These are phyloP conservation scores for Pyrochroa serraticornis DNA, from an alignment of 2,888 invertebrate genomes.

Conservation along the genomic window DNA sequence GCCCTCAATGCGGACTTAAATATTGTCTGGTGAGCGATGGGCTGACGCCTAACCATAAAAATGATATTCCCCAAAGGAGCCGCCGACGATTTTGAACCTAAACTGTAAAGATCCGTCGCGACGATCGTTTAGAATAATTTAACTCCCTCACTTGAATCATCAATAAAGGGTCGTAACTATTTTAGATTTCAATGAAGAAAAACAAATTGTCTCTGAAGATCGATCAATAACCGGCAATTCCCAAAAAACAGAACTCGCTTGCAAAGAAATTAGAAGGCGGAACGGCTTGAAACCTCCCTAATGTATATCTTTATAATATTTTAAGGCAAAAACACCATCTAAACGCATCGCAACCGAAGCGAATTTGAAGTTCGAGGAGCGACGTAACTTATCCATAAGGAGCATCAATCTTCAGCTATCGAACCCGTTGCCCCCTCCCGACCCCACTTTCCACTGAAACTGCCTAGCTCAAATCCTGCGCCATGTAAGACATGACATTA, in stretches of 20 bases:
- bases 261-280: too few species aligned
- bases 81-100: conserved; percentile 18
- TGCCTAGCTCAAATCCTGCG: conserved; percentile 38
- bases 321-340: not conserved
- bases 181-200: too few species aligned
- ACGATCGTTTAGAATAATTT: too few species aligned
- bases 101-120: conserved; percentile 11
- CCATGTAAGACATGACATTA: conserved; percentile 51
- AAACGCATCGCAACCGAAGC: not conserved
- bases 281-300: too few species aligned
- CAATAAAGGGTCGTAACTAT: too few species aligned
- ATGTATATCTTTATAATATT: too few species aligned
- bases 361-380: conserved; percentile 29
- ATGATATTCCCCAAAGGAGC: conserved; percentile 34
- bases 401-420: conserved; percentile 54
- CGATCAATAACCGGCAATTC: too few species aligned
- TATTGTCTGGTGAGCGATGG: conserved; percentile 35
- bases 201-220: too few species aligned
- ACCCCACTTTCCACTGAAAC: conserved; percentile 27
- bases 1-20: conserved; percentile 24
- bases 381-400: conserved; percentile 50
- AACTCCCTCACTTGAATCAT: too few species aligned
- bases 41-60: conserved; percentile 37
- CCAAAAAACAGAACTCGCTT: too few species aligned
- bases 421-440: conserved; percentile 38